Evolutionary conservation across 2,888 invertebrate species (phyloP), one percentile per base, ranked within the genome.

Genomic region (Neoaliturus tenellus): DNA sequence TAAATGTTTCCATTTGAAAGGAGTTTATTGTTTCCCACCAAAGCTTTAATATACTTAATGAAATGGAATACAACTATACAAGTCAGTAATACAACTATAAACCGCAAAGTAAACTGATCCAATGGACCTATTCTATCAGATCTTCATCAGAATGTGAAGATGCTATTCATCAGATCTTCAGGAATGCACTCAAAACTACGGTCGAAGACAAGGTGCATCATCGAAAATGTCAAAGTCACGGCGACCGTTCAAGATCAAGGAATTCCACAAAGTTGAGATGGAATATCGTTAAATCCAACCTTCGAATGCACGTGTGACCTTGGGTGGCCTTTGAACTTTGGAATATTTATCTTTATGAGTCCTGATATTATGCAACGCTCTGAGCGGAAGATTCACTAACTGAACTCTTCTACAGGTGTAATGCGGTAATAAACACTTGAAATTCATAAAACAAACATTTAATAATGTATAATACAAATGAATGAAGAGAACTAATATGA

Each of bases 211-310:
- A 62, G 28, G 62, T 14, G n/a, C 6, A 5, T 0, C 17, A 62
- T 62, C 31, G 28, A 31, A 62, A 62, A 62, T 51, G 62, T 62
- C 62, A 62, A 62, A 62, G 62, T 12, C 62, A 62, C 20, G 62
- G 62, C 62, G 12, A 12, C 25, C 20, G 28, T 20, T 71, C 71
- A 71, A 6, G 71, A 71, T 71, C 71, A 71, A 71, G 71, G 71
- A 35, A 39, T 39, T 35, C 41, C 1, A 71, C 35, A 35, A 41
- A 41, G 17, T 35, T 33, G 20, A 20, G 39, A 23, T 20, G 39
- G 71, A 62, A 31, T 71, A 44, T 75, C 44, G 73, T 75, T 23
- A 75, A 75, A 41, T n/a, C 12, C 44, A 4, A 75, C 73, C 73
- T 75, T 75, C 23, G 8, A 28, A 17, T 14, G 10, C 73, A 44